phyloP scores from a whole-genome alignment of 2,888 invertebrate genomes.

The Drosophila nigricruria region DNA sequence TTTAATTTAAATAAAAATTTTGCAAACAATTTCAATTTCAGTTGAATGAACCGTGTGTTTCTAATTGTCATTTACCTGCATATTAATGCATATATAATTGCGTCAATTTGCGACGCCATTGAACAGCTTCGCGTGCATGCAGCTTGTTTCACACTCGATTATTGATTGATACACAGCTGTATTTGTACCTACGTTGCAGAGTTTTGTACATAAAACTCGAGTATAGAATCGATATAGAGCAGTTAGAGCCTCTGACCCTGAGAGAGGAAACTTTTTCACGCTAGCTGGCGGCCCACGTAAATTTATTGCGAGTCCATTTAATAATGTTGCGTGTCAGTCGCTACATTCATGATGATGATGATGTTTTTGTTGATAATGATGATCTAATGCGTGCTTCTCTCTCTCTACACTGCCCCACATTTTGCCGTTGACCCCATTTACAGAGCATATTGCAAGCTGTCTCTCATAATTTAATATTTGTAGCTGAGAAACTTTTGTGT shows the following conservation, averaged over 20 bases:
- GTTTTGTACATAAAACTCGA: constrained; percentile 9
- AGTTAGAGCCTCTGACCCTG: constrained; percentile 61
- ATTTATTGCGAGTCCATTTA: constrained; percentile 28
- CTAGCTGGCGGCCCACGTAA: constrained; percentile 22
- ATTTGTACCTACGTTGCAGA: constrained; percentile 38
- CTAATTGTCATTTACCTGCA: constrained; percentile 32
- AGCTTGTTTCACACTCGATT: constrained; percentile 50
- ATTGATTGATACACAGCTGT: constrained; percentile 55
- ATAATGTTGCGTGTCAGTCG: constrained; percentile 61
- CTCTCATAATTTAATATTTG: constrained; percentile 28
- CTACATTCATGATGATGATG: constrained; percentile 25
- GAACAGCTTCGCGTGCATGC: constrained; percentile 30
- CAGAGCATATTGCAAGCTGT: constrained; percentile 35
- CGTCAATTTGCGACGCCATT: constrained; percentile 35
- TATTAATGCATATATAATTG: constrained; percentile 43
- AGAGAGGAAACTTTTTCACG: constrained; percentile 24
- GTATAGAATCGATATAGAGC: constrained; percentile 66
- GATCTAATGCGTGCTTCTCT: constrained; percentile 57
- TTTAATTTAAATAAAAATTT: constrained; percentile 9
- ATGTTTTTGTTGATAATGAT: constrained; percentile 31
- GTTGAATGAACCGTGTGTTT: constrained; percentile 48
- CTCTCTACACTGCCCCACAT: constrained; percentile 42
- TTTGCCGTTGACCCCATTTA: constrained; percentile 61
- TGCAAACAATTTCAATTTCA: constrained; percentile 24
- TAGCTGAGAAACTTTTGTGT: constrained; percentile 16